Base-by-base conservation (phyloP, 2,113 vertebrate genomes). In the Prochilodus magdalenae region DNA sequence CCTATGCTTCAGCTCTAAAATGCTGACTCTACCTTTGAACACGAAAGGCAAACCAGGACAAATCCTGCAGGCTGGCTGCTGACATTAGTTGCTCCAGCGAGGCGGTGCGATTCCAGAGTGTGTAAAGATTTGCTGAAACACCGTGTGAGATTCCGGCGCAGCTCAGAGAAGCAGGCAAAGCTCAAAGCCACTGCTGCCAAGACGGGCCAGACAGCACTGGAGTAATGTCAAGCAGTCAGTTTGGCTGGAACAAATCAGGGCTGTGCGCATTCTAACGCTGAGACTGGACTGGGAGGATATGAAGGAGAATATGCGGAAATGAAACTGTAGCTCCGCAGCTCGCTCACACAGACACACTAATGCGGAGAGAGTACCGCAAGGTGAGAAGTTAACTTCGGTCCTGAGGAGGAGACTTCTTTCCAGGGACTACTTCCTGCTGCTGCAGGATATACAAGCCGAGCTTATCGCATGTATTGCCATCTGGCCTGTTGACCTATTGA, bases 191-290 rank as follows among this genome's bases (percentile, higher is more conserved):
- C 83, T 15, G 63, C 36, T 71, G 73, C 70, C 62, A 33, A 69
- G 40, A 79, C 47, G 26, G 59, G 67, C 40, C 67, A 78, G 30
- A 67, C 49, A 66, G 44, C 69, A 66, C 79, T 62, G 82, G 66
- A 77, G 77, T 85, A 87, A 90, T 88, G 85, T 88, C 84, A 89
- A 69, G 33, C 79, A 79, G 83, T 63, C 59, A 82, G 78, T 90
- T 70, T 67, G 86, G 84, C 81, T 86, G 55, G 51, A 66, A 79
- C 4, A 60, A 80, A 83, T 85, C 84, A 85, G 71, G 73, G 33
- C 49, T 40, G 67, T 55, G 44, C 44, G 76, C 62, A 75, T 75
- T 85, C 55, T 76, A 75, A 57, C 10, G 44, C 33, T 59, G n/a
- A n/a, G 59, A 29, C 59, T 63, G 75, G 59, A 26, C 57, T 49